A percentile compares a stretch with the other conserved stretches of the same genome.
phyloP scores from a whole-genome alignment of 2,113 vertebrate species.

The Machaerirhynchus nigripectus region DNA sequence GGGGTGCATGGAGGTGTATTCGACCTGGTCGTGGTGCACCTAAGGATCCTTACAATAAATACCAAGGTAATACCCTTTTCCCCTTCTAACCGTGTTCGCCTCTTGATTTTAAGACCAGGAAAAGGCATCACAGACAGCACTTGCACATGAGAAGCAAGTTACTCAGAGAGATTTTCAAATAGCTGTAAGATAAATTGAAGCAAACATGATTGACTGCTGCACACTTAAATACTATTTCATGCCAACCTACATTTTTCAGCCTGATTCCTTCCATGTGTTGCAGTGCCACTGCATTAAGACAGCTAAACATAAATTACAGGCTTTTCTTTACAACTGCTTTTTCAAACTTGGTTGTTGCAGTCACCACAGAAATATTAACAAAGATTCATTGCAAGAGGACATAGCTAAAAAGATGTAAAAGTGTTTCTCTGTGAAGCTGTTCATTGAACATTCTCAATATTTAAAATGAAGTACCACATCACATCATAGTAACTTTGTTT shows the following conservation, averaged over 20 bases:
- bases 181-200: neutral
- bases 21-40: no score
- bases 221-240: neutral
- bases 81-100: no score
- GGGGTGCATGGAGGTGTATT: no score
- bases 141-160: neutral
- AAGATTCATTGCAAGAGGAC: neutral
- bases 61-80: no score
- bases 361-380: neutral
- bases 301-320: neutral
- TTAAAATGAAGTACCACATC: neutral
- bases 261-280: neutral
- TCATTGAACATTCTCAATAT: neutral
- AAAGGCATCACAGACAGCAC: no score
- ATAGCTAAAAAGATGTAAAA: neutral
- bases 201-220: neutral
- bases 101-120: no score
- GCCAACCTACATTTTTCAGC: neutral
- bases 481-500: neutral
- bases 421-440: neutral
- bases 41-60: no score
- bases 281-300: neutral
- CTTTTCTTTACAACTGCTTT: neutral
- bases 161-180: neutral
- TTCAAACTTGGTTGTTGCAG: neutral